Conservation (phyloP, 2,797 vertebrate genomes). For the Coracias cyanogaster region DNA sequence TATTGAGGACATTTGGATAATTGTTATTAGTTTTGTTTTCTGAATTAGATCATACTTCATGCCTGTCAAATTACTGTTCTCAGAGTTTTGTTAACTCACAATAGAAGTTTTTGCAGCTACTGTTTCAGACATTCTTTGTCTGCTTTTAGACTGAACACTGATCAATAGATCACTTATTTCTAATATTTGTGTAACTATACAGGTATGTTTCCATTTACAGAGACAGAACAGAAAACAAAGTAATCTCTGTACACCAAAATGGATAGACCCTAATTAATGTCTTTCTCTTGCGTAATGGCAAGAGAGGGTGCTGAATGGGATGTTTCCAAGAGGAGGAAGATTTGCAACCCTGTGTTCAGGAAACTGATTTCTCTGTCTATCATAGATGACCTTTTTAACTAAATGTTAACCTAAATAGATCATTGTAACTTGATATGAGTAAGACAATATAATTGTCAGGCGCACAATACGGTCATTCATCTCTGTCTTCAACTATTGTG, state of each 20-base stretch:
- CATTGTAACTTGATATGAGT: background rate
- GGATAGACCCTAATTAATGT: background rate
- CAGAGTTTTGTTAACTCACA: background rate
- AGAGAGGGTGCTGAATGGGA: background rate
- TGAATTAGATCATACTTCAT: background rate
- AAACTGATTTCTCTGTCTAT: background rate
- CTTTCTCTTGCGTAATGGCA: background rate
- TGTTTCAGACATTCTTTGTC: background rate
- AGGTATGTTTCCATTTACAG: background rate
- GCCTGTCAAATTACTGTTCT: background rate
- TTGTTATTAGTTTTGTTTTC: background rate
- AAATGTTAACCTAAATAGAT: background rate
- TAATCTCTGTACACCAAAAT: background rate
- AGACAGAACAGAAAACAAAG: background rate
- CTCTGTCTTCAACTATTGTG: background rate
- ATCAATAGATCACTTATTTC: background rate
- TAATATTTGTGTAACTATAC: background rate
- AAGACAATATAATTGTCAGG: background rate
- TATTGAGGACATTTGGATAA: background rate
- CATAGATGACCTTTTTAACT: background rate
- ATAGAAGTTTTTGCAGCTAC: background rate
- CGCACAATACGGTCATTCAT: background rate
- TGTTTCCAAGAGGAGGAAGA: background rate
- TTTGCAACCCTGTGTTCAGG: background rate
- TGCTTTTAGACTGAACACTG: background rate